These are phyloP conservation scores for Acanthornis magna DNA, from an alignment of 2,797 vertebrate genomes.

Conservation along the genomic window DNA sequence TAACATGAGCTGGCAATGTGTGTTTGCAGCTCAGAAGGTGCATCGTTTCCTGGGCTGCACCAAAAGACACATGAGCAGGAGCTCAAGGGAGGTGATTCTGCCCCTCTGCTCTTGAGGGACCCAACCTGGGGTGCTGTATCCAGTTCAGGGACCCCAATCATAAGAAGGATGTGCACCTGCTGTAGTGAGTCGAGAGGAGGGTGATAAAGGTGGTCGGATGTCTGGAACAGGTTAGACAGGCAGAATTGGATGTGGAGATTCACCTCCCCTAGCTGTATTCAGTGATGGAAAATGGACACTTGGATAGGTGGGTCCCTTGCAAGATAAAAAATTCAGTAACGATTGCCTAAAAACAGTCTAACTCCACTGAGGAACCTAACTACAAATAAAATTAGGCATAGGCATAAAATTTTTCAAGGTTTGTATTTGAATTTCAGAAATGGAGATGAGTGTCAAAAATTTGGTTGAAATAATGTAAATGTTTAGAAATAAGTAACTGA, in stretches of 20 bases:
- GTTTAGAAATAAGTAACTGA: slow-evolving; percentile 28
- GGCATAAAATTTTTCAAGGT: background rate
- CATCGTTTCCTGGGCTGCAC: background rate
- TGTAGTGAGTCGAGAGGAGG: background rate
- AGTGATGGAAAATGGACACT: background rate
- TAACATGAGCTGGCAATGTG: fast-evolving
- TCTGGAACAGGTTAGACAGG: background rate
- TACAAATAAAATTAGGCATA: background rate
- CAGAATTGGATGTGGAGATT: background rate
- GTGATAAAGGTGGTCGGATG: background rate
- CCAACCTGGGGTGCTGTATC: background rate
- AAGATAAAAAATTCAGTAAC: background rate
- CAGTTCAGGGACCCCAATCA: background rate
- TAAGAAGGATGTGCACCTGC: background rate
- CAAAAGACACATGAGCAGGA: background rate
- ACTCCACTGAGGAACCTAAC: background rate
- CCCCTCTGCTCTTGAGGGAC: background rate
- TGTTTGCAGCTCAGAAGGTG: background rate
- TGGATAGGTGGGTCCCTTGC: background rate
- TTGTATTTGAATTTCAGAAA: background rate
- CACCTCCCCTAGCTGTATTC: background rate
- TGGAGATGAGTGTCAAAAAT: background rate
- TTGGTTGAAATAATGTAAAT: background rate
- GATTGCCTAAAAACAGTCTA: background rate
- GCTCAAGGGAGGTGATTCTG: background rate